phyloP scores from a whole-genome alignment of 2,797 vertebrate species.

The Gallirallus australis region DNA sequence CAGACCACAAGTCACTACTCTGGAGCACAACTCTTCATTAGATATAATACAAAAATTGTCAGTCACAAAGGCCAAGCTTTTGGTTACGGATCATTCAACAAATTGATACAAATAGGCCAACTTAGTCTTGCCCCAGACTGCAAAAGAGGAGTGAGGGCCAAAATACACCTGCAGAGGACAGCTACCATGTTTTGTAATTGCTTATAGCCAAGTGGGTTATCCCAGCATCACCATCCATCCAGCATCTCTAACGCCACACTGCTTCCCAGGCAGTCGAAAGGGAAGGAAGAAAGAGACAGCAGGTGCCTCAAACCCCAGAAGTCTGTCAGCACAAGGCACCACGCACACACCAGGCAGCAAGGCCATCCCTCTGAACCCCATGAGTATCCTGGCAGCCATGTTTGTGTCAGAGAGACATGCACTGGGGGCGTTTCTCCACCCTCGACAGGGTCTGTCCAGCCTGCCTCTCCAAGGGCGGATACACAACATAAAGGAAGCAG shows the following conservation, averaged over 20 bases:
- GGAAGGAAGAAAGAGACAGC: background rate
- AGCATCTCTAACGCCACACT: background rate
- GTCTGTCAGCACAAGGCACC: background rate
- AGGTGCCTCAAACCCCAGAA: background rate
- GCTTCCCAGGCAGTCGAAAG: accelerated
- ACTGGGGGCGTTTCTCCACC: accelerated
- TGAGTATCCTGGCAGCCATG: accelerated
- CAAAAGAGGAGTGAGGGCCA: background rate
- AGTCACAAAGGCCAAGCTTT: constrained; percentile 18
- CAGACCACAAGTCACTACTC: constrained; percentile 26
- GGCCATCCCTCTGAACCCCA: background rate
- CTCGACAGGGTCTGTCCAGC: too few species aligned
- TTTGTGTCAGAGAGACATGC: accelerated
- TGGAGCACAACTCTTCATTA: background rate
- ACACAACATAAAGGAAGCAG: background rate
- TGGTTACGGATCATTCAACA: background rate
- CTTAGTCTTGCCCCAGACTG: background rate
- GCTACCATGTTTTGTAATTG: background rate
- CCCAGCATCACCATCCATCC: background rate
- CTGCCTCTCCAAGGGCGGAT: accelerated
- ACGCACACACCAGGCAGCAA: background rate
- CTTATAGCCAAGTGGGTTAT: background rate
- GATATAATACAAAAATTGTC: constrained; percentile 18
- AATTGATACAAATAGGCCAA: background rate
- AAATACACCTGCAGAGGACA: background rate